Percentiles rank a stretch among this genome's conserved stretches.
Conservation (phyloP, 2,113 vertebrate species). For the Amazona guildingii region DNA sequence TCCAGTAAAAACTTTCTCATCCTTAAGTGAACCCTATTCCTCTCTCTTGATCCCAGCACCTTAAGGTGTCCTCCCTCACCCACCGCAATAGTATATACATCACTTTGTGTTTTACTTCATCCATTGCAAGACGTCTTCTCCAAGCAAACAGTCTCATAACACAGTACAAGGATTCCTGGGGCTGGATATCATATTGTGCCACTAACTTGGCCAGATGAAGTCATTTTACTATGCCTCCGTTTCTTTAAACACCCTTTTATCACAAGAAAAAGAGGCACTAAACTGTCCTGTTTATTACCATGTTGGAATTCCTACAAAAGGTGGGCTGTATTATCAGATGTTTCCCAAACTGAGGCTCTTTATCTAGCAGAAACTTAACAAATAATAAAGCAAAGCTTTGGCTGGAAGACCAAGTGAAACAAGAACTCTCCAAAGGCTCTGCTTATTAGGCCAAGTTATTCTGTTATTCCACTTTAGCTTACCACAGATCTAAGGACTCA, state of each 20-base stretch:
- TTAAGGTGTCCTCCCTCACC: neutral
- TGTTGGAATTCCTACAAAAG: neutral
- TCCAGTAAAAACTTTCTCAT: neutral
- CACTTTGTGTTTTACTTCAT: neutral
- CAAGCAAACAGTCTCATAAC: neutral
- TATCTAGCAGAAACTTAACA: neutral
- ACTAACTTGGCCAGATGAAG: neutral
- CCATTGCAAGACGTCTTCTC: neutral
- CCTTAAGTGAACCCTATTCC: neutral
- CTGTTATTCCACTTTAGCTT: neutral
- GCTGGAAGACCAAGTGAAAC: neutral
- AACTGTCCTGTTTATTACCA: neutral
- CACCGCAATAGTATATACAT: rapidly evolving
- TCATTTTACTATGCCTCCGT: neutral
- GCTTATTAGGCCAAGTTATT: neutral
- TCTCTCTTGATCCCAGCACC: neutral
- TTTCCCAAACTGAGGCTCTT: neutral
- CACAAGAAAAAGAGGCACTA: neutral
- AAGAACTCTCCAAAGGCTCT: neutral
- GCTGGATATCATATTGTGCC: neutral
- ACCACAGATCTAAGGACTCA: neutral
- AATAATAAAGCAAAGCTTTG: neutral
- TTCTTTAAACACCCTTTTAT: neutral
- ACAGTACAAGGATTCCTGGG: neutral
- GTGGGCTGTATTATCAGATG: neutral